Evolutionary conservation across 1,140 invertebrate species (phyloP).

Genomic region (Aplysia californica): DNA sequence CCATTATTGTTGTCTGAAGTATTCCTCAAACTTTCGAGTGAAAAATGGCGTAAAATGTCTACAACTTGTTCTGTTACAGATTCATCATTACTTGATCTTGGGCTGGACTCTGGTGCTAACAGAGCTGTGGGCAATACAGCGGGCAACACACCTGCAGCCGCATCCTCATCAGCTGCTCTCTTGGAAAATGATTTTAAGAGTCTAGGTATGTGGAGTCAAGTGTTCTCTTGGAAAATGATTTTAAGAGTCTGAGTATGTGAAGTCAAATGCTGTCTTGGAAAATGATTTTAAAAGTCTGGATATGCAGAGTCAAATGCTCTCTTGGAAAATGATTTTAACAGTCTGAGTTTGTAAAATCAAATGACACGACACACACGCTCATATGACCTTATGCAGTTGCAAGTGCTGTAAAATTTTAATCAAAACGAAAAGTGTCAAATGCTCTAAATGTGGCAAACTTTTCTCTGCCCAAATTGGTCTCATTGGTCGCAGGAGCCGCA

Average conservation of each 20-base stretch:
- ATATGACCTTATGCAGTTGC: too few relatives aligned
- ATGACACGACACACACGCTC: too few relatives aligned
- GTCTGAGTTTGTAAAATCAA: conserved; percentile 25
- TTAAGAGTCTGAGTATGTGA: conserved; percentile 27
- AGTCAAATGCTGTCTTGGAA: conserved; percentile 29
- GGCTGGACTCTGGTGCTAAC: conserved; percentile 24
- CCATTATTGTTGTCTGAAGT: too few relatives aligned
- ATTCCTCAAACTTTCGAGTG: too few relatives aligned
- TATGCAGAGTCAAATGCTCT: conserved; percentile 27
- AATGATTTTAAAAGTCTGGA: conserved; percentile 29
- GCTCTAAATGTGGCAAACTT: too few relatives aligned
- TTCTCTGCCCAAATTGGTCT: too few relatives aligned
- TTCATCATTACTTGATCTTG: conserved; percentile 36
- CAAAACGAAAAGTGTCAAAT: too few relatives aligned
- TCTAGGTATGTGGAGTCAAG: conserved; percentile 28
- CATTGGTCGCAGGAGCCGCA: too few relatives aligned
- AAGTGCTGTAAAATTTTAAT: too few relatives aligned
- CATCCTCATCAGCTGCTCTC: conserved; percentile 23
- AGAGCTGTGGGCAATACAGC: neutral
- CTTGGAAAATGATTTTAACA: conserved; percentile 29
- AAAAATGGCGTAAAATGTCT: too few relatives aligned
- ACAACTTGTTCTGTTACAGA: too few relatives aligned
- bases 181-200: conserved; percentile 29
- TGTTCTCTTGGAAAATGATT: conserved; percentile 29
- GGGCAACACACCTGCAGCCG: neutral